Evolutionary conservation across 2,113 vertebrate genomes (phyloP), one percentile per base, ranked within the genome.

Genomic region (Apteryx mantelli): DNA sequence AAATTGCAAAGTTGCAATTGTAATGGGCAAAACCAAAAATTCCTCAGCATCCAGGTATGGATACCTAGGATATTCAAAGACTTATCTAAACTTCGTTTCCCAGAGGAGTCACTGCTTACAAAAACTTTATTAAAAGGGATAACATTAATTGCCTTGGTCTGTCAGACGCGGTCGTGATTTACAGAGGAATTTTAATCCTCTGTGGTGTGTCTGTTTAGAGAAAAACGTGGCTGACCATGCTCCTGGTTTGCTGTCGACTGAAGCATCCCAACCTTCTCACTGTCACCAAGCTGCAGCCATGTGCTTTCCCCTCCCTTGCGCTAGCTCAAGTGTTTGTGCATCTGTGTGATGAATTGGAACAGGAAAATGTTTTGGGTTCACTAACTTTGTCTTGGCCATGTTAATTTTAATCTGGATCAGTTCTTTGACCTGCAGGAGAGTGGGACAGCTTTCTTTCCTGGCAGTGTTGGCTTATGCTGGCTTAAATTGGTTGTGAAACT

Each of bases 1-100:
- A 3, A 97, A 98, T 4, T 99, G 99, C 93, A 99, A 98, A 98
- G 97, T 99, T 64, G 98, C 99, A 24, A 97, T 99, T 95, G 99
- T 99, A 92, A 98, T 99, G 99, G 99, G 98, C 96, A 99, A 97
- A 98, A 99, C 97, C 86, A 87, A 92, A 87, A 95, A 53, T 78
- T 58, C 97, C 22, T 95, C 94, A 18, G 79, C 65, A 40, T 97
- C 96, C 97, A 99, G 99, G 99, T 99, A 98, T 95, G 88, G 87
- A 89, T 88, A 89, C 50, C 21, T 26, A 11, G 30, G 48, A 79
- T 8, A 42, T 11, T 32, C 11, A 36, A 11, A 30, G 61, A 63
- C n/a, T 55, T 76, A 32, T n/a, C 16, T 60, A 61, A 22, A 87
- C 24, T 40, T 60, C n/a, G 13, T 64, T 82, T 68, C 4, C 2